These are phyloP conservation scores for Cisticola juncidis DNA, from an alignment of 2,113 vertebrate genomes.

Conservation along the genomic window DNA sequence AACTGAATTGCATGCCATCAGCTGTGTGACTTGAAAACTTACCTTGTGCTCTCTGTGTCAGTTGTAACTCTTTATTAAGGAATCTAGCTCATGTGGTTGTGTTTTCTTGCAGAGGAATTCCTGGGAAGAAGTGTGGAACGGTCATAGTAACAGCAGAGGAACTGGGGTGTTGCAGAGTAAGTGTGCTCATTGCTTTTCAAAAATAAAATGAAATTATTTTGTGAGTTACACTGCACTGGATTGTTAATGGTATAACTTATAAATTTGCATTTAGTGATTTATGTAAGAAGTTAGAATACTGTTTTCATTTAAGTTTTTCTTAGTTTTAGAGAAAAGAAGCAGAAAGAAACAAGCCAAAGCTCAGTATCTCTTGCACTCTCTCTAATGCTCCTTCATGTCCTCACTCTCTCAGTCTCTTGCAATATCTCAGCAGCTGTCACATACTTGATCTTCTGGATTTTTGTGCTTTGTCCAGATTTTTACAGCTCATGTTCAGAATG, in stretches of 20 bases:
- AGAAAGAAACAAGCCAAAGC: not conserved
- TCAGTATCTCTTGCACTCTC: not conserved
- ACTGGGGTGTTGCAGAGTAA: slow-evolving; percentile 94
- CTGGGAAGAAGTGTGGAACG: slow-evolving; percentile 92
- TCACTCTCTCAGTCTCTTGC: not conserved
- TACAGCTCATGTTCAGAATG: not conserved
- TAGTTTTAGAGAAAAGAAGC: not conserved
- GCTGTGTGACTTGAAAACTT: not conserved
- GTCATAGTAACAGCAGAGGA: slow-evolving; percentile 95
- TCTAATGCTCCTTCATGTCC: not conserved
- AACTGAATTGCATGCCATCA: not conserved
- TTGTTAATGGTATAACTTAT: not conserved
- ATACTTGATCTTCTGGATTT: not conserved
- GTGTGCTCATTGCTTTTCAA: slow-evolving; percentile 29
- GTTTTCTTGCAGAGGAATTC: slow-evolving; percentile 87
- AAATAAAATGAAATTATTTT: not conserved
- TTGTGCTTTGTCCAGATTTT: not conserved
- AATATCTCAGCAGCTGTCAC: not conserved
- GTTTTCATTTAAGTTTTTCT: not conserved
- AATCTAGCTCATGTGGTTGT: not conserved
- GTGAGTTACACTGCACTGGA: not conserved
- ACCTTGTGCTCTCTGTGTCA: not conserved
- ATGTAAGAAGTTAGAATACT: not conserved
- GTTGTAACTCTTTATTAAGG: not conserved
- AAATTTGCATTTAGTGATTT: not conserved